Percentiles rank a stretch among this genome's conserved stretches.
These are phyloP conservation scores for Ganaspis sp. DNA, from an alignment of 1,140 invertebrate genomes.

Conservation along the genomic window DNA sequence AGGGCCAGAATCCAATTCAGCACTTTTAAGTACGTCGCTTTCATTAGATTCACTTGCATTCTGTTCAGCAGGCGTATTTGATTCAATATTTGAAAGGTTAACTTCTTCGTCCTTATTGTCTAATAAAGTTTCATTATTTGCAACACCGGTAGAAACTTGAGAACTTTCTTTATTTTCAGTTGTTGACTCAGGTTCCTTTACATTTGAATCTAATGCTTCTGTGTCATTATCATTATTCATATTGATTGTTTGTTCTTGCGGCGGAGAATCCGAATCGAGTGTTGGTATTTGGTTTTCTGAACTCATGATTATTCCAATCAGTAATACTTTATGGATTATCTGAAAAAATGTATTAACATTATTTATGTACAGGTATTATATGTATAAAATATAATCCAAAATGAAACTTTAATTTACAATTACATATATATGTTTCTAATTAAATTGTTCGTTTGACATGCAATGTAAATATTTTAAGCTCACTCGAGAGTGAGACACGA, in stretches of 20 bases:
- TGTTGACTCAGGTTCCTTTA: background rate
- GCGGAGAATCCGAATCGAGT: slow-evolving; percentile 27
- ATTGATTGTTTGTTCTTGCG: background rate
- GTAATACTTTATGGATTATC: background rate
- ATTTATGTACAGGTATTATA: too few species aligned
- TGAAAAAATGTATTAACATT: background rate
- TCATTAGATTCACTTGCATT: background rate
- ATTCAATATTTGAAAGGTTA: background rate
- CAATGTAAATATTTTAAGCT: too few species aligned
- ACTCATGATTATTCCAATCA: background rate
- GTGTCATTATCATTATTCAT: background rate
- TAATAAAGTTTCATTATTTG: background rate
- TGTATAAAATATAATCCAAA: too few species aligned
- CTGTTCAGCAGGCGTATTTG: background rate
- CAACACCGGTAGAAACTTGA: background rate
- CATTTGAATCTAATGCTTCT: slow-evolving; percentile 6
- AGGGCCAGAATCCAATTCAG: background rate
- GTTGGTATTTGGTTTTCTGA: slow-evolving; percentile 20
- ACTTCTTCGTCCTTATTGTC: background rate
- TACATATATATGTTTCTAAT: too few species aligned
- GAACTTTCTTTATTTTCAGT: background rate
- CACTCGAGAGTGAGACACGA: too few species aligned
- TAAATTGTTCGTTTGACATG: too few species aligned
- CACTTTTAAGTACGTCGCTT: background rate
- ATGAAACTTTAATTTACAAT: too few species aligned